Evolutionary conservation across 2,888 invertebrate genomes (phyloP), one percentile per base, ranked within the genome.

Genomic region (Volucella inanis): DNA sequence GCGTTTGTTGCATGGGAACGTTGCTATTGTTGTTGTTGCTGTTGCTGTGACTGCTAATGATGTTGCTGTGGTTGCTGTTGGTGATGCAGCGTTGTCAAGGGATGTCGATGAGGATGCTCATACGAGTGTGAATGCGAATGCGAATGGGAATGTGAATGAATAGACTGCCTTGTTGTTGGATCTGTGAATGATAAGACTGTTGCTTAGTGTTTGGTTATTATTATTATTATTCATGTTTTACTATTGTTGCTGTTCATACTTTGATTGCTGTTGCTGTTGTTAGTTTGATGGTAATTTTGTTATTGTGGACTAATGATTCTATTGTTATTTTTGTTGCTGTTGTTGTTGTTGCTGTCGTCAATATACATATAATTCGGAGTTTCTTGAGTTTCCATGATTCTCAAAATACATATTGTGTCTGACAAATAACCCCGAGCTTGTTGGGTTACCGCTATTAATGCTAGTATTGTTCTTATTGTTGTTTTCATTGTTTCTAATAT

Each of bases 121-220:
- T 87, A 87, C 38, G 83, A 45, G 12, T 62, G 62, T 18, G 57
- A 55, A 22, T 78, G 82, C 6, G 61, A 77, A 62, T 79, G 82
- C 4, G 70, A 50, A 31, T 87, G 87, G 22, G 83, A 87, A 43
- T 87, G 87, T 54, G 86, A 68, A 94, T 89, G 3, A 94, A 93
- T 55, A 94, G 94, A 89, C 94, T 94, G 78, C 91, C 90, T 78
- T 92, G 92, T 70, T 91, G 92, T 15, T 88, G 80, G 81, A 85
- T 83, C 87, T 88, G 83, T 78, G 89, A 88, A 89, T 90, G 72
- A 64, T 78, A 87, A 65, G 67, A 84, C 65, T 83, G 76, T 49
- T 59, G 3, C 83, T 87, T 80, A 76, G 62, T 61, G 80, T 70
- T 80, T 83, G 87, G 55, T 84, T 78, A 62, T 75, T 87, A 72